Percentiles rank a stretch among this genome's conserved stretches.
Conservation (phyloP, 35 echinoderm and acorn worm genomes). For the Amphiura filiformis region DNA sequence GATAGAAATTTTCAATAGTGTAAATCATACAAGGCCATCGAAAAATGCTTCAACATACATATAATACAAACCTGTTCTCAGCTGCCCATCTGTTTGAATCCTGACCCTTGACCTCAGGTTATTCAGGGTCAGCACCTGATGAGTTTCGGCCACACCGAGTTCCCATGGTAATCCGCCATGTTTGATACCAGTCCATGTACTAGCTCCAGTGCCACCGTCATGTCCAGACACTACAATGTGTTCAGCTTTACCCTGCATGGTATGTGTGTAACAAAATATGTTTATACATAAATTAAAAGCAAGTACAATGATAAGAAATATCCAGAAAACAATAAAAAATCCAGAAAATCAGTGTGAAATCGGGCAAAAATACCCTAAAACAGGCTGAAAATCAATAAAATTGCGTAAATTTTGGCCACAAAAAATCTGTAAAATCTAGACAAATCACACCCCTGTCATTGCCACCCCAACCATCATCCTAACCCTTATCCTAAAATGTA, state of each 20-base stretch:
- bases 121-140: constrained; percentile 92
- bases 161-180: constrained; percentile 99
- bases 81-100: constrained; percentile 94
- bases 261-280: background rate
- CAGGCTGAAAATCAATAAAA: too few relatives aligned
- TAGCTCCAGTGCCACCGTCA: constrained; percentile 95
- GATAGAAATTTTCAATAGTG: too few relatives aligned
- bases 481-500: too few relatives aligned
- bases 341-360: too few relatives aligned
- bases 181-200: constrained; percentile 99
- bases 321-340: background rate
- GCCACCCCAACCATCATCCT: too few relatives aligned
- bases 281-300: background rate
- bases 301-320: background rate
- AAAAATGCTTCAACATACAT: too few relatives aligned
- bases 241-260: constrained; percentile 91
- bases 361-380: too few relatives aligned
- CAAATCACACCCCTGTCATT: background rate
- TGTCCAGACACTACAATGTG: constrained; percentile 96
- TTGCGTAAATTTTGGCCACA: too few relatives aligned
- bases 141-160: constrained; percentile 90
- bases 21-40: too few relatives aligned
- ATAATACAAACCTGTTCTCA: constrained; percentile 73
- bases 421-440: too few relatives aligned
- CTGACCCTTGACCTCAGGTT: constrained; percentile 94